phyloP scores from a whole-genome alignment of 2,797 vertebrate species.

The Coccyzus lansbergi region DNA sequence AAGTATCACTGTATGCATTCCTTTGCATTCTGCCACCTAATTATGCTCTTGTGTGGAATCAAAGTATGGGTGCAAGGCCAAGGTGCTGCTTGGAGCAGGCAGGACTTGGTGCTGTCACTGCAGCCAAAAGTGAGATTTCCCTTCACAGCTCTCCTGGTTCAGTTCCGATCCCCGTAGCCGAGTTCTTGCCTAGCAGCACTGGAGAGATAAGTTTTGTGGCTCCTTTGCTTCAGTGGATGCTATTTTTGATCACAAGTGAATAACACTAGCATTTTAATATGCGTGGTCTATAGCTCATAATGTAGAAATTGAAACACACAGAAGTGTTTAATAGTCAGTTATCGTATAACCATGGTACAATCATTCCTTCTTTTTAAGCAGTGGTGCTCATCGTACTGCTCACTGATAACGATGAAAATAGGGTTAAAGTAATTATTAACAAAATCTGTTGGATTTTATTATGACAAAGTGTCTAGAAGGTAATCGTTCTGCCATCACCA shows the following conservation, averaged over 20 bases:
- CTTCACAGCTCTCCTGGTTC: background rate
- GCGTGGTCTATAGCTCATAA: background rate
- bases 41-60: background rate
- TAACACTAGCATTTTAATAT: background rate
- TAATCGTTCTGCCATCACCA: background rate
- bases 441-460: background rate
- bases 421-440: background rate
- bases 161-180: background rate
- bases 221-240: background rate
- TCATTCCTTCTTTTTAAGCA: background rate
- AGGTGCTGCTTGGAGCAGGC: background rate
- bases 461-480: background rate
- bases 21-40: background rate
- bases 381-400: background rate
- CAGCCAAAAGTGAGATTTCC: background rate
- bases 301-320: background rate
- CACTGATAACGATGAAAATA: background rate
- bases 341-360: fast-evolving
- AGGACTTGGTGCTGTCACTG: background rate
- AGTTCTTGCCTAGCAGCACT: background rate
- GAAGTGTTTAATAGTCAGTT: background rate
- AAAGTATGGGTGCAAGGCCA: background rate
- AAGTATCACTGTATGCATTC: background rate
- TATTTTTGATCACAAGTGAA: background rate
- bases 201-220: background rate